Evolutionary conservation across 2,113 vertebrate genomes (phyloP), one percentile per base, ranked within the genome.

Genomic region (Cyprinodon variegatus): DNA sequence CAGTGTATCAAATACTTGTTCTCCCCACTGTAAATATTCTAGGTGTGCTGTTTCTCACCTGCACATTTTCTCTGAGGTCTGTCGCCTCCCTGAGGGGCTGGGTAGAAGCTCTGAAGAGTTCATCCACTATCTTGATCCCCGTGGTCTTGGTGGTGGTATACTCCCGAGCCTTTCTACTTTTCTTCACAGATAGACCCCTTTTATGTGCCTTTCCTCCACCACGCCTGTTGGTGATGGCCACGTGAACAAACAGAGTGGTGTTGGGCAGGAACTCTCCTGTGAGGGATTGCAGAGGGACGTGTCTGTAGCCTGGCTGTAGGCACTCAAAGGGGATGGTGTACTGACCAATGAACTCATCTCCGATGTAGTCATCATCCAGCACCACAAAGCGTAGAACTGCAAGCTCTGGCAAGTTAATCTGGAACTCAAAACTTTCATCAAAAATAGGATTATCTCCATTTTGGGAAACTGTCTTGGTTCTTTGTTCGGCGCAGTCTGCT

Each of bases 281-380:
- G 68, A 98, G 90, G 1, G 96, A 96, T 68, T 96, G 96, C 2
- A 98, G 92, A 0, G 96, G 96, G 62, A 98, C 94, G 0, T 98
- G 96, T 72, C 96, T 94, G 79, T 97, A 98, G 65, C 96, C 96
- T 0, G 96, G 94, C 86, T 97, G 96, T 86, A 97, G 93, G 90
- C 96, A 97, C 90, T 97, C 96, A 1, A 97, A 96, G 7, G 96
- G 96, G 72, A 98, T 97, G 73, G 96, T 97, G 93, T 97, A 97
- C 93, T 98, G 96, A 72, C 96, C 96, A 2, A 98, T 98, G 88
- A 98, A 98, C 86, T 98, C 96, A 0, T 98, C 96, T 15, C 96
- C 96, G 0, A 98, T 98, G 91, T 96, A 98, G 86, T 98, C 96
- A 0, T 97, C 96, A 0, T 97, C 96, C 74, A 97, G 92, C 74